Percentiles rank a stretch among this genome's conserved stretches.
Conservation (phyloP, 2,113 vertebrate species). For the Callipepla squamata region DNA sequence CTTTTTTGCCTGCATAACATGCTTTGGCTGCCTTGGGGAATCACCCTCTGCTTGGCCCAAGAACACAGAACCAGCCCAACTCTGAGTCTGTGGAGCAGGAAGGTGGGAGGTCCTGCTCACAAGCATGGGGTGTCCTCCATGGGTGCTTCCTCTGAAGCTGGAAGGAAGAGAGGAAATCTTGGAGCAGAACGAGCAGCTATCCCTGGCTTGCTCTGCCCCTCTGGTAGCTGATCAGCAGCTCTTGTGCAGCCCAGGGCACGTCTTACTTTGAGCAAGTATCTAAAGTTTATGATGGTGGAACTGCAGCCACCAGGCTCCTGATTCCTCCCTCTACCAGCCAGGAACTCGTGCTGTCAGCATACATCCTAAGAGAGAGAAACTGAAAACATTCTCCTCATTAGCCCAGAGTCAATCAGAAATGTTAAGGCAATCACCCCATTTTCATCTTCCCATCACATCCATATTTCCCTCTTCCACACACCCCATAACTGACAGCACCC, state of each 20-base stretch:
- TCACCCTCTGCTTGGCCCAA: not conserved
- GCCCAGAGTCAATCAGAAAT: not conserved
- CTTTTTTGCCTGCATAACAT: not conserved
- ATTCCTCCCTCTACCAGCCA: not conserved
- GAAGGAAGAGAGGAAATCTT: fast-evolving
- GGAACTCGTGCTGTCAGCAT: not conserved
- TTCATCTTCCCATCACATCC: not conserved
- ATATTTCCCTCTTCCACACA: fast-evolving
- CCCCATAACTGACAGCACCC: not conserved
- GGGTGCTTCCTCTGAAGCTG: not conserved
- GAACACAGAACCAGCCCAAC: not conserved
- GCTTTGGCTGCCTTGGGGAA: fast-evolving
- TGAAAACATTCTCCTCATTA: not conserved
- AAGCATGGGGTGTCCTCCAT: not conserved
- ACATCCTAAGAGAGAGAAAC: fast-evolving
- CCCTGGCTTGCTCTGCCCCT: not conserved
- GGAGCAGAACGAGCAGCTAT: not conserved
- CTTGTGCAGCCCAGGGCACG: not conserved
- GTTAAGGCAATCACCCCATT: not conserved
- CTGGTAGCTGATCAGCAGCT: fast-evolving
- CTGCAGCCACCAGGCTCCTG: not conserved
- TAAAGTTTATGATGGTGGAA: not conserved
- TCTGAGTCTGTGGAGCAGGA: fast-evolving
- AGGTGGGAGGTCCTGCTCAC: not conserved
- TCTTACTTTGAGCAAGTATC: fast-evolving